Conservation (phyloP, 92 coral and sea anemone genomes). For the Epizoanthus ramosus region DNA sequence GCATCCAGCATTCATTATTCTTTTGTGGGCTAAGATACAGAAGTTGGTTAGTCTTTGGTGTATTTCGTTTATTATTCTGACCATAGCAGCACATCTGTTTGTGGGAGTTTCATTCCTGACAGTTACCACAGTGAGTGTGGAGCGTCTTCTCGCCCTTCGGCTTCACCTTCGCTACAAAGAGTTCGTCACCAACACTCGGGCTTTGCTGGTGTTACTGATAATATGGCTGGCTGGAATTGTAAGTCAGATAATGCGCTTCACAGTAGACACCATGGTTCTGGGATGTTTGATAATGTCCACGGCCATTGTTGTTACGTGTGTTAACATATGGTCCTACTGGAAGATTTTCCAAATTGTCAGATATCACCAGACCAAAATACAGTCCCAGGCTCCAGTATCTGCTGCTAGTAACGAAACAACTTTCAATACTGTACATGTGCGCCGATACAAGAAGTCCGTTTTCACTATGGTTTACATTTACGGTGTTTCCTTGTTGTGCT, state of each 20-base stretch:
- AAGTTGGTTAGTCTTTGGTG: constrained; percentile 3
- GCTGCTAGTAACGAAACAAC: not conserved
- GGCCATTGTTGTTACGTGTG: not conserved
- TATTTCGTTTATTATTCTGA: not conserved
- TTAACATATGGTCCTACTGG: constrained; percentile 8
- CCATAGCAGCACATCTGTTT: not conserved
- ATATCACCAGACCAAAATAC: constrained; percentile 3
- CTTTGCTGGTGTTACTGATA: not conserved
- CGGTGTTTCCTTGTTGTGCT: constrained; percentile 8
- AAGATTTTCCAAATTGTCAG: not conserved
- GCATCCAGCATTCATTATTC: not conserved
- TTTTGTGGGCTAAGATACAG: not conserved
- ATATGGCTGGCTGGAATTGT: constrained; percentile 5
- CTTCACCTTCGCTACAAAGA: constrained; percentile 1
- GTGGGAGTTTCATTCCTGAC: constrained; percentile 1
- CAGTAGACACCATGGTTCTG: not conserved
- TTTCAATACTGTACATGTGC: not conserved
- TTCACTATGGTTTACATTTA: constrained; percentile 8
- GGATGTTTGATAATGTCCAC: not conserved
- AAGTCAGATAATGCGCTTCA: not conserved
- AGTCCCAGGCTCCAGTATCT: not conserved
- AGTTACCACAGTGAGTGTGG: not conserved
- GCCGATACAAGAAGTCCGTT: not conserved
- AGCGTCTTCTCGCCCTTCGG: not conserved
- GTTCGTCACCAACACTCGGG: constrained; percentile 10